Percentiles rank a stretch among this genome's conserved stretches.
phyloP scores from a whole-genome alignment of 2,113 vertebrate genomes.

The Sinocyclocheilus anophthalmus region DNA sequence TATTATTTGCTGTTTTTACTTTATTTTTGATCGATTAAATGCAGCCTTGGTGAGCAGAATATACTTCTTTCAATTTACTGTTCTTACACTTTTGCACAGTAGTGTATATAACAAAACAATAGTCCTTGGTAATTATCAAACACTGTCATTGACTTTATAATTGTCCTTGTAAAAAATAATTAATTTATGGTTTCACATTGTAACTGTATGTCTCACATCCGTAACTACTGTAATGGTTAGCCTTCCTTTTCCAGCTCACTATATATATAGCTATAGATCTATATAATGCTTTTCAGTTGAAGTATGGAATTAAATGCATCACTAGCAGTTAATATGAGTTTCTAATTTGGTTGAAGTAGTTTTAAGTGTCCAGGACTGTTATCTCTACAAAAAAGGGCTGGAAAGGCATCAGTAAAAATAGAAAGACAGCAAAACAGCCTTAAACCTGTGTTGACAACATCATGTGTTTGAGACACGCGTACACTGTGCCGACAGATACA shows the following conservation, averaged over 20 bases:
- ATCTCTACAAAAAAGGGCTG: neutral
- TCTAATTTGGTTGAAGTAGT: neutral
- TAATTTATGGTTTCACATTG: neutral
- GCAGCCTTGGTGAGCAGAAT: neutral
- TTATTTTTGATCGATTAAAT: too few relatives aligned
- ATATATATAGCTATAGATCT: too few relatives aligned
- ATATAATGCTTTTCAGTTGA: too few relatives aligned
- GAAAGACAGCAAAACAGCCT: neutral
- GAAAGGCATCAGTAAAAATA: neutral
- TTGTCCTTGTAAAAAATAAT: neutral
- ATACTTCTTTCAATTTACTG: too few relatives aligned
- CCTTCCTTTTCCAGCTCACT: too few relatives aligned
- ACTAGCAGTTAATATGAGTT: neutral
- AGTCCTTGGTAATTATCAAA: too few relatives aligned
- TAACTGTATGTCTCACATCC: too few relatives aligned
- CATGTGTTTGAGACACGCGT: neutral
- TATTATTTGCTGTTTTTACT: too few relatives aligned
- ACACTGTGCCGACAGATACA: slow-evolving; percentile 56
- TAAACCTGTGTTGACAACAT: neutral
- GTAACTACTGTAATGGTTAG: too few relatives aligned
- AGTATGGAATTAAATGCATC: neutral
- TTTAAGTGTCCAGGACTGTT: neutral
- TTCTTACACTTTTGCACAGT: too few relatives aligned
- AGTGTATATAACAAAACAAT: too few relatives aligned
- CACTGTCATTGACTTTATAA: neutral